Evolutionary conservation across 2,113 vertebrate species (phyloP), one percentile per base, ranked within the genome.

Genomic region (Solea solea): DNA sequence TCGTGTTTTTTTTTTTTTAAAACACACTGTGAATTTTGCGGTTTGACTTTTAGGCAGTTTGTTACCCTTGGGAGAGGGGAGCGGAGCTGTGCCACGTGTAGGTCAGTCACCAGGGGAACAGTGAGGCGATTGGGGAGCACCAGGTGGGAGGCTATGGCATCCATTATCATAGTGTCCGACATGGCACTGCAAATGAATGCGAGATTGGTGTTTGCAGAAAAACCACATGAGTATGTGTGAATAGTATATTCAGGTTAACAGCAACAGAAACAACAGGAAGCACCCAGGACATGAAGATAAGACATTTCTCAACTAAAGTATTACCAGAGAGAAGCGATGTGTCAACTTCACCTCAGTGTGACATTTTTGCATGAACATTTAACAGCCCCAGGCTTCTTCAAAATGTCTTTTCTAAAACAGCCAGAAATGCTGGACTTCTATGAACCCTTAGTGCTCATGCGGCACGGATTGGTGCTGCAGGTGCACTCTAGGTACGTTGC

Each of bases 151-250:
- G 97, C 93, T 64, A 98, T 98, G 79, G 95, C 90, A 86, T 98
- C 96, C 96, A 98, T 98, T 92, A 98, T 95, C 95, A 96, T 94
- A 53, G 95, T 95, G 91, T 98, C 97, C 62, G 97, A 97, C 67
- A 97, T 91, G 25, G 94, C 94, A 91, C 96, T 98, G 92, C 28
- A 89, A 88, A 82, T 64, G 56, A 82, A 76, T 87, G 89, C 87
- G 81, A 78, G 80, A 83, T 49, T 50, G 84, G 74, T 66, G 66
- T 76, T 64, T 46, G 2, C 11, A 66, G 72, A 76, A 16, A 80
- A 55, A 65, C 14, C 61, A 74, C 60, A 66, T 69, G 46, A 75
- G 9, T 73, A 81, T 83, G 78, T 69, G 76, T 62, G 15, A 53
- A 76, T 57, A 78, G 54, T 67, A 74, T 74, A 76, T 78, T 40